Percentiles rank a stretch among this genome's conserved stretches.
These are phyloP conservation scores for Morelia viridis DNA, from an alignment of 2,797 vertebrate genomes.

Conservation along the genomic window DNA sequence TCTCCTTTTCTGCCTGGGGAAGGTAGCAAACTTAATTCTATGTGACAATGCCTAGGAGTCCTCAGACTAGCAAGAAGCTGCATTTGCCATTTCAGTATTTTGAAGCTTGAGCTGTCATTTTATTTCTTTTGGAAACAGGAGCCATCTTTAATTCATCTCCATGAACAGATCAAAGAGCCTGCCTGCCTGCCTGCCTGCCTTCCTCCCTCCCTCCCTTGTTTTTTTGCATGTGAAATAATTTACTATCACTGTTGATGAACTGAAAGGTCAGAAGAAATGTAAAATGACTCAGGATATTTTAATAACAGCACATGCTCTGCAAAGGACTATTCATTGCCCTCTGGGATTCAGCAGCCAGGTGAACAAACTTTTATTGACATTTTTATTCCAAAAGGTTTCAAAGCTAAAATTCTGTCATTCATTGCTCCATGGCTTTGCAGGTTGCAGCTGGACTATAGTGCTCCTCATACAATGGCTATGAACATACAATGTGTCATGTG, in stretches of 20 bases:
- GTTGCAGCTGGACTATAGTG: conserved; percentile 35
- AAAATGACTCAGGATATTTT: conserved; percentile 51
- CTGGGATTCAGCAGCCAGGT: conserved; percentile 36
- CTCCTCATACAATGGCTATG: conserved; percentile 15
- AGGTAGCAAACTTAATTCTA: not conserved
- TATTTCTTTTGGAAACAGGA: not conserved
- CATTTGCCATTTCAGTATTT: not conserved
- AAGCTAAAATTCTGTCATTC: conserved; percentile 50
- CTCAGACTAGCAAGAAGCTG: not conserved
- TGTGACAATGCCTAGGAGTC: not conserved
- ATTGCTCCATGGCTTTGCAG: conserved; percentile 20
- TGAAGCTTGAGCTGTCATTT: not conserved
- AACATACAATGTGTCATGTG: conserved; percentile 13
- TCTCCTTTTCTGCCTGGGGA: not conserved
- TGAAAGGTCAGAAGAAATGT: conserved; percentile 50
- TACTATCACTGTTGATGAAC: conserved; percentile 38
- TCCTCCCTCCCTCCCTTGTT: accelerated
- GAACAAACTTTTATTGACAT: conserved; percentile 30
- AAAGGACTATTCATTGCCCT: conserved; percentile 44
- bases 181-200: not conserved
- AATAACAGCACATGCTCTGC: conserved; percentile 16
- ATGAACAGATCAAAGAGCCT: conserved; percentile 4
- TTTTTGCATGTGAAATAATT: conserved; percentile 15
- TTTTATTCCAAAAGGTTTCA: conserved; percentile 46
- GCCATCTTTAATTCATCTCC: conserved; percentile 13